Conservation (phyloP, 2,888 invertebrate genomes). For the Sarcophaga rosellei region DNA sequence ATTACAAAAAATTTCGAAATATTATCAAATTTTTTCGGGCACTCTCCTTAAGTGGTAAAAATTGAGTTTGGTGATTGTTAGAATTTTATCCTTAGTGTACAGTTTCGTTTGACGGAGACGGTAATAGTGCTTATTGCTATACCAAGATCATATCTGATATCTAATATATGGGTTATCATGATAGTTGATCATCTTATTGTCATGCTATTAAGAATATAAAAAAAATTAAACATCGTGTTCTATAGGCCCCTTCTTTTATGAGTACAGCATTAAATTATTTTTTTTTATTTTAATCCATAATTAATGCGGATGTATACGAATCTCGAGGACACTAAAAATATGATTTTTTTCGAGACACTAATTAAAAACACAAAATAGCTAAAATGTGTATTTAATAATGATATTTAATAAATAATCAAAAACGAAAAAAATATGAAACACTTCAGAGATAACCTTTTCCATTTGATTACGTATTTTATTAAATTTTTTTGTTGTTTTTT, state of each 20-base stretch:
- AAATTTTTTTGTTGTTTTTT: not conserved
- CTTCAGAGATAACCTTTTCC: constrained; percentile 60
- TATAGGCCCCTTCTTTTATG: not conserved
- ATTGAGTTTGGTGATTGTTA: too few species aligned
- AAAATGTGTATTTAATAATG: constrained; percentile 43
- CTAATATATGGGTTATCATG: too few species aligned
- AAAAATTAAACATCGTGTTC: too few species aligned
- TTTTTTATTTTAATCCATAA: constrained; percentile 10
- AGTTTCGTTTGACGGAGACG: too few species aligned
- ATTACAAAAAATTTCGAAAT: too few species aligned
- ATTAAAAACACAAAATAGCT: constrained; percentile 49
- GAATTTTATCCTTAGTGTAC: too few species aligned
- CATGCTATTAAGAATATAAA: too few species aligned
- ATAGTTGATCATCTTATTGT: too few species aligned
- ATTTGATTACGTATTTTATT: not conserved
- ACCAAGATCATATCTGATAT: too few species aligned
- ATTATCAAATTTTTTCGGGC: too few species aligned
- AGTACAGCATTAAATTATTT: not conserved
- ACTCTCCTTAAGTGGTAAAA: too few species aligned
- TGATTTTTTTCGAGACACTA: constrained; percentile 13
- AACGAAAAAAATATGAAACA: constrained; percentile 33
- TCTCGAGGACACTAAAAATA: not conserved
- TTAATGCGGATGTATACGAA: constrained; percentile 56
- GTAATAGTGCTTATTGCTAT: too few species aligned
- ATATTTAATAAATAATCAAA: constrained; percentile 16